Evolutionary conservation across 2,797 vertebrate genomes (phyloP), one percentile per base, ranked within the genome.

Genomic region (Arremon aurantiirostris): DNA sequence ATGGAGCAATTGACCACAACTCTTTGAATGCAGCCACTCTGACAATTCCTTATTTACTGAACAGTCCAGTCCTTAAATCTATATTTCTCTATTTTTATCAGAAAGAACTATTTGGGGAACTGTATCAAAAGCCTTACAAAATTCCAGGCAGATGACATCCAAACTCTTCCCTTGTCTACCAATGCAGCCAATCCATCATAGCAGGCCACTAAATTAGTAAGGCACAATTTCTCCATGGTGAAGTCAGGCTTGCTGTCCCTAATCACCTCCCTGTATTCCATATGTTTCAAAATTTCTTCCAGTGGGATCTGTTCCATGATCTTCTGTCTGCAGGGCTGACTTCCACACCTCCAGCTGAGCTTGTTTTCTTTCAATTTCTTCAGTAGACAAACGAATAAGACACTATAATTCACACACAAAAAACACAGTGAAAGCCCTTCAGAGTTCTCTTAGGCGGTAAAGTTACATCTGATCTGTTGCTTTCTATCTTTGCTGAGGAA

Each of bases 1-100:
- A 26, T 1, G 61, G 34, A 53, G 10, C 32, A 5, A 13, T 12
- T 55, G 34, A 35, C 27, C 0, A 0, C 16, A 46, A 64, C 9
- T 11, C 46, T 32, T 50, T 65, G 16, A 39, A 71, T 32, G 7
- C 0, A 3, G 8, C 2, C 21, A 26, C 14, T 20, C 26, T 3
- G 3, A 7, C 16, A 49, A 49, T 72, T 72, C 11, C 17, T 53
- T 53, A 52, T n/a, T 16, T 23, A 39, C 10, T 26, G 5, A 46
- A 12, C 2, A 52, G 37, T 71, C 10, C 5, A 14, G 2, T 23
- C 18, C 9, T 39, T 15, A 82, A 63, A 68, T 37, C 34, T 24
- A 5, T 24, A 24, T 28, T 10, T 69, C 12, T 32, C 21, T 8
- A 39, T 3, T 49, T 49, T 59, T 39, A 59, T 8, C 11, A 59